Base-by-base conservation (phyloP, 2,888 invertebrate genomes). In the Thelaira solivaga region DNA sequence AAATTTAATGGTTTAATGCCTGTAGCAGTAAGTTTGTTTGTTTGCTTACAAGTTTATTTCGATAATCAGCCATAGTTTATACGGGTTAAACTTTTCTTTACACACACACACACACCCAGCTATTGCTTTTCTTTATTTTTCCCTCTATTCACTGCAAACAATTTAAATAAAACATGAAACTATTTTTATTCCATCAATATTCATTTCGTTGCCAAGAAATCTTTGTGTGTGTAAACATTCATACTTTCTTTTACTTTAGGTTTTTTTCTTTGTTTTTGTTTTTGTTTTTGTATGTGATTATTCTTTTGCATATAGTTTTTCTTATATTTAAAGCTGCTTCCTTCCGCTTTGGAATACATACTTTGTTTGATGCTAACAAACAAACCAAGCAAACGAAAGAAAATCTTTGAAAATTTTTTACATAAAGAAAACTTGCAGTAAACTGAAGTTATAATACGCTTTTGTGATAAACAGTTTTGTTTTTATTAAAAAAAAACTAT, bases 1-100 rank as follows among this genome's bases (percentile, higher is more conserved):
- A 72, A 55, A 64, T 72, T 72, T 55, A 55, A 57, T 72, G 72
- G 55, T 72, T 64, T 31, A 72, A 47, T 72, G 72, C 64, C 64
- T 64, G 6, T 4, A 47, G 64, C 64, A 39, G 57, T 18, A 18
- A 49, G 7, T 22, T 16, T 11, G 55, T 29, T 22, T 10, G n/a
- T 55, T 55, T 55, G 64, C 45, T 72, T 57, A 39, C 45, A 26
- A 34, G 7, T 22, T 36, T 13, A 29, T 13, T 34, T n/a, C 29
- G 5, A 47, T 64, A 72, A 72, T 72, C 72, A 49, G 10, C 16
- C 18, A 55, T 20, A 64, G 64, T 64, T 72, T 64, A 57, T 64
- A 55, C 39, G 72, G 72, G 72, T 64, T 64, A 55, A 71, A 53
- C 53, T 55, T 53, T 59, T 47, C 20, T 49, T 11, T 13, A 16